phyloP scores from a whole-genome alignment of 2,888 invertebrate species.

The Xestoiulus laeticollis region DNA sequence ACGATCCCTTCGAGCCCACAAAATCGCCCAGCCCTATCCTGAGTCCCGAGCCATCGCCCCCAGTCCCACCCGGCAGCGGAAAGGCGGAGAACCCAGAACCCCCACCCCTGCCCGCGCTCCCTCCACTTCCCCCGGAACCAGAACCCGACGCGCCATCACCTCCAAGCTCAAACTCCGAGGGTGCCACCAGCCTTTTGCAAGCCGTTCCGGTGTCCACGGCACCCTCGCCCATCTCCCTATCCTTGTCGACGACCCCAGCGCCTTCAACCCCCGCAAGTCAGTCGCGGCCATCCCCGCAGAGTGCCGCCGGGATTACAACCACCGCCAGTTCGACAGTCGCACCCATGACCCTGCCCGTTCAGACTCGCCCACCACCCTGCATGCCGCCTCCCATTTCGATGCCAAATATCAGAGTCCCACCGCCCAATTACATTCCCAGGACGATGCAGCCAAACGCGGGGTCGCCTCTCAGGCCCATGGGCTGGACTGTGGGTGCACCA shows the following conservation, averaged over 20 bases:
- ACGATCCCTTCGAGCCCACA: constrained; percentile 92
- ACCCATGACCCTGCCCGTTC: constrained; percentile 53
- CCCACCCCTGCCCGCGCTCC: constrained; percentile 57
- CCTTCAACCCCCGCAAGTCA: not conserved
- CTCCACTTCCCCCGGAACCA: constrained; percentile 58
- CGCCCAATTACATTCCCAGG: constrained; percentile 59
- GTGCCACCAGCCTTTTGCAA: not conserved
- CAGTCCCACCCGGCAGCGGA: constrained; percentile 53
- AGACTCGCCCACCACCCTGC: constrained; percentile 57
- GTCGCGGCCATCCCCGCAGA: constrained; percentile 51
- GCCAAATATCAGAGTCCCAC: constrained; percentile 59
- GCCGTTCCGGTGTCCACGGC: constrained; percentile 31
- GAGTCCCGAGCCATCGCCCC: constrained; percentile 61
- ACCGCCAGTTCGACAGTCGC: not conserved
- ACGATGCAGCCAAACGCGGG: constrained; percentile 55
- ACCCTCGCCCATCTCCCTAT: constrained; percentile 55
- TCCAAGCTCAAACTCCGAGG: not conserved
- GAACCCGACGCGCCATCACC: constrained; percentile 57
- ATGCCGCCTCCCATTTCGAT: constrained; percentile 51
- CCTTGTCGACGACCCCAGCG: constrained; percentile 56
- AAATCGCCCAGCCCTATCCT: constrained; percentile 73
- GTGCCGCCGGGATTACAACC: constrained; percentile 17
- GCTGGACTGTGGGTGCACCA: constrained; percentile 55
- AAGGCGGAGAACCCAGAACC: constrained; percentile 56
- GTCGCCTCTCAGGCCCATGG: constrained; percentile 55